A percentile compares a stretch with the other conserved stretches of the same genome.
Conservation (phyloP, 2,888 invertebrate genomes). For the Acrobasis consociella region DNA sequence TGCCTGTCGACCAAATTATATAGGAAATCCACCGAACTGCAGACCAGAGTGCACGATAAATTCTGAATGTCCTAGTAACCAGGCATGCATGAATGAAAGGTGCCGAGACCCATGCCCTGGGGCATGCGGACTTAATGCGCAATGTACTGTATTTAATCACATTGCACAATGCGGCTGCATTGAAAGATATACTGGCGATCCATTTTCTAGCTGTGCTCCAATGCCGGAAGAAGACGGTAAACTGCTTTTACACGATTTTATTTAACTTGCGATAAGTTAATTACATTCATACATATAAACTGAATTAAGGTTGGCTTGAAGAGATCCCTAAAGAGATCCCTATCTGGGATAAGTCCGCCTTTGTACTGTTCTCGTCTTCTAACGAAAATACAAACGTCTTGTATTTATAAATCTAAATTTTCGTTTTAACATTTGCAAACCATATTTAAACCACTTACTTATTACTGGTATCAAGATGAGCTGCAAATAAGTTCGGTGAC, state of each 20-base stretch:
- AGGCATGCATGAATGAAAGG: slow-evolving; percentile 85
- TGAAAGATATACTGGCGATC: slow-evolving; percentile 82
- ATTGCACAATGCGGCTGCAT: slow-evolving; percentile 85
- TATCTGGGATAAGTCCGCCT: too few species aligned
- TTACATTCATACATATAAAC: not conserved
- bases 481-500: too few species aligned
- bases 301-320: not conserved
- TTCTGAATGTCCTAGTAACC: slow-evolving; percentile 86
- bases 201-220: slow-evolving; percentile 76
- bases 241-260: slow-evolving; percentile 23
- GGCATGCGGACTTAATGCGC: slow-evolving; percentile 84
- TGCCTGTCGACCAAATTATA: slow-evolving; percentile 82
- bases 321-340: too few species aligned
- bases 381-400: too few species aligned
- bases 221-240: slow-evolving; percentile 62
- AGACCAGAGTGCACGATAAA: slow-evolving; percentile 87
- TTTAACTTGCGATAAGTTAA: slow-evolving; percentile 8
- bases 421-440: too few species aligned
- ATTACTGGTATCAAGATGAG: too few species aligned
- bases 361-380: too few species aligned
- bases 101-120: slow-evolving; percentile 87
- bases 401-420: too few species aligned
- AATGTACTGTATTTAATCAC: slow-evolving; percentile 84
- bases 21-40: slow-evolving; percentile 86
- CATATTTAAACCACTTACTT: too few species aligned